These are phyloP conservation scores for Eristalis tenax DNA, from an alignment of 2,888 invertebrate species.

Conservation along the genomic window DNA sequence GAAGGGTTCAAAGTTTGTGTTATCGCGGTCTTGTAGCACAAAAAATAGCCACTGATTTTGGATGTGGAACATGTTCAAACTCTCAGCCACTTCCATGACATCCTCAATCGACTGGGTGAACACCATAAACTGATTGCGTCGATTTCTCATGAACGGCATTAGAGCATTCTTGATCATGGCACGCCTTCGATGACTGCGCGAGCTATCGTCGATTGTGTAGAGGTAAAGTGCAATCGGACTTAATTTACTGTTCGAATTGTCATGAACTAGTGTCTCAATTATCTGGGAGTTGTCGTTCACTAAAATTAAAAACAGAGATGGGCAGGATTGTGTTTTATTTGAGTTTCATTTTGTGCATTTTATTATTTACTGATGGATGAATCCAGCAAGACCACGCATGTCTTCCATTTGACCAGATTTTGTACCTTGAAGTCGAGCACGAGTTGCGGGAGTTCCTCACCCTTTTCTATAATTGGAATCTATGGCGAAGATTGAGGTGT, in stretches of 20 bases:
- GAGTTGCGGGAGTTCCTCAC: slow-evolving; percentile 90
- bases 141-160: slow-evolving; percentile 74
- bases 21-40: slow-evolving; percentile 84
- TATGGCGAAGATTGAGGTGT: slow-evolving; percentile 43
- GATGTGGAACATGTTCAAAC: slow-evolving; percentile 86
- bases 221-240: slow-evolving; percentile 78
- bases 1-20: slow-evolving; percentile 81
- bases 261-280: slow-evolving; percentile 77
- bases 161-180: slow-evolving; percentile 75
- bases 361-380: slow-evolving; percentile 89
- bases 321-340: fast-evolving
- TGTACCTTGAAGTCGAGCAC: slow-evolving; percentile 88
- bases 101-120: slow-evolving; percentile 81
- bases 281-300: slow-evolving; percentile 77
- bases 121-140: slow-evolving; percentile 77
- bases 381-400: slow-evolving; percentile 88
- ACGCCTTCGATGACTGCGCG: slow-evolving; percentile 77
- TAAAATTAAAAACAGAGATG: slow-evolving; percentile 22
- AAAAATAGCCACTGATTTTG: slow-evolving; percentile 92
- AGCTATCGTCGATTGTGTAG: slow-evolving; percentile 77
- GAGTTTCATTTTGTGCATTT: no score
- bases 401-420: slow-evolving; percentile 87
- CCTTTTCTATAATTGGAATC: slow-evolving; percentile 85
- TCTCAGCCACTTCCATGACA: slow-evolving; percentile 87
- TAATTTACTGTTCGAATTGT: slow-evolving; percentile 77